phyloP scores from a whole-genome alignment of 2,888 invertebrate genomes.

The Rhorus exstirpatorius region DNA sequence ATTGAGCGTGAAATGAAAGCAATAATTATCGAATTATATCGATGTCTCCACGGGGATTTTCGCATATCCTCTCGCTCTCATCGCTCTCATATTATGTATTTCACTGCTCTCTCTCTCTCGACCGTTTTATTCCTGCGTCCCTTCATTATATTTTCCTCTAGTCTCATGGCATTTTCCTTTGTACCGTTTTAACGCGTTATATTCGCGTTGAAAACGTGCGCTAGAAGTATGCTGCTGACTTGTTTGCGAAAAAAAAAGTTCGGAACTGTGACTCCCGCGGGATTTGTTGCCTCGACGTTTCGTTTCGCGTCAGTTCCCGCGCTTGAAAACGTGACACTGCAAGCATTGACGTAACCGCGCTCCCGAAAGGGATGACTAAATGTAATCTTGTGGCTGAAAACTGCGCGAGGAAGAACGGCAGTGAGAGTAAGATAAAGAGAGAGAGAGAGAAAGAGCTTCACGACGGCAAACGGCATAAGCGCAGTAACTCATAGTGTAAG shows the following conservation, averaged over 20 bases:
- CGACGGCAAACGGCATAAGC: background rate
- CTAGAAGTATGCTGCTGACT: no score
- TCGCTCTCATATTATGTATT: background rate
- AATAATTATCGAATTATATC: constrained; percentile 31
- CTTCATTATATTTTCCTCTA: background rate
- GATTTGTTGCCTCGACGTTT: background rate
- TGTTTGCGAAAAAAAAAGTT: background rate
- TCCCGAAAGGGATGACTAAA: background rate
- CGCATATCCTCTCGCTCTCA: background rate
- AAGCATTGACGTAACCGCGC: background rate
- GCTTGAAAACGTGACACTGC: background rate
- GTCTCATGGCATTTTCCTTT: background rate
- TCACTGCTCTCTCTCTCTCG: background rate
- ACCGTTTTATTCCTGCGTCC: background rate
- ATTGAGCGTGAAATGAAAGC: constrained; percentile 29
- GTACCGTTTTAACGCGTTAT: background rate
- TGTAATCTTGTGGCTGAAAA: no score
- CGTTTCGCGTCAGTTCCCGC: background rate
- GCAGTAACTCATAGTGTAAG: constrained; percentile 4
- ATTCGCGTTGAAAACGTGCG: background rate
- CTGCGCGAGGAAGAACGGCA: no score
- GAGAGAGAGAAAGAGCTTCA: background rate
- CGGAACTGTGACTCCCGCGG: background rate
- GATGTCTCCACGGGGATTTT: constrained; percentile 13
- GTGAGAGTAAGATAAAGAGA: no score